Conservation (phyloP, 2,113 vertebrate species). For the Plecturocebus donacophilus region DNA sequence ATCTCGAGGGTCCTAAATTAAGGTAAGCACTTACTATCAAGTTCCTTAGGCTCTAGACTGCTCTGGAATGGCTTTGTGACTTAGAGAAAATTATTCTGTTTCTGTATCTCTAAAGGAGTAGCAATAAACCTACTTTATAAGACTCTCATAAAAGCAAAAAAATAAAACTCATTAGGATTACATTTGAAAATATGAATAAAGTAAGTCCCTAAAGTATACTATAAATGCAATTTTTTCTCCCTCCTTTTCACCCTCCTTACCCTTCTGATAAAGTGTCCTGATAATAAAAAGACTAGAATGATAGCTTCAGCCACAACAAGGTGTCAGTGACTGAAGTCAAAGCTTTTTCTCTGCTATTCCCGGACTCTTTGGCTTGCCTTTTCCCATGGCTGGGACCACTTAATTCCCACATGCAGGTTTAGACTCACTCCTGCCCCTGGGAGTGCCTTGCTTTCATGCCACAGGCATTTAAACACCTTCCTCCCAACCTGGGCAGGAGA, state of each 20-base stretch:
- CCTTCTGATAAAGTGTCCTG: neutral
- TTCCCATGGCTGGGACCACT: neutral
- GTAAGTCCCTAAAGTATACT: neutral
- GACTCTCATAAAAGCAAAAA: neutral
- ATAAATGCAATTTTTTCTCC: neutral
- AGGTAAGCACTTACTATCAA: neutral
- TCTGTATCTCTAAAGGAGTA: neutral
- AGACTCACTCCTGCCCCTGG: neutral
- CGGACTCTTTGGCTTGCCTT: neutral
- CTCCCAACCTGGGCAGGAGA: too few species aligned
- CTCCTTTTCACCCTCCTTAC: neutral
- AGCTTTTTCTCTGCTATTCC: neutral
- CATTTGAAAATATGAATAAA: conserved; percentile 2
- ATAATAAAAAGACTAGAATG: neutral
- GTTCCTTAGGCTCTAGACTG: neutral
- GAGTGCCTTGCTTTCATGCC: neutral
- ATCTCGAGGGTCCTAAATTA: neutral
- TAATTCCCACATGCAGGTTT: neutral
- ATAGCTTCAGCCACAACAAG: neutral
- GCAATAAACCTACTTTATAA: neutral
- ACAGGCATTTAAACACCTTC: conserved; percentile 11
- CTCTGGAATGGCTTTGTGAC: neutral
- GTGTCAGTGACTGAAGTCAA: neutral
- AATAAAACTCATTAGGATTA: neutral
- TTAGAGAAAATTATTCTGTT: conserved; percentile 30